A percentile compares a stretch with the other conserved stretches of the same genome.
phyloP scores from a whole-genome alignment of 2,888 invertebrate genomes.

The Ochlodes sylvanus region DNA sequence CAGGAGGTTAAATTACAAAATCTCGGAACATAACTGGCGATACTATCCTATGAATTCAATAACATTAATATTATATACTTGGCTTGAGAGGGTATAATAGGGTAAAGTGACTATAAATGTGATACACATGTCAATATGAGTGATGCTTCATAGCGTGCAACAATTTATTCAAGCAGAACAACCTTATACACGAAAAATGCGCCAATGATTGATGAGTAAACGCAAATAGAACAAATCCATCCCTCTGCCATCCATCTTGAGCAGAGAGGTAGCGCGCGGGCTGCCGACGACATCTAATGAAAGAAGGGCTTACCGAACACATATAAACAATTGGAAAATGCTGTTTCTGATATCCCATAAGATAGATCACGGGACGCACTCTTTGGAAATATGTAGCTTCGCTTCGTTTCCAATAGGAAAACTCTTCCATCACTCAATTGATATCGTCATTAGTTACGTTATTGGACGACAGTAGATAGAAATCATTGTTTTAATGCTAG shows the following conservation, averaged over 20 bases:
- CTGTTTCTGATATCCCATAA: slow-evolving; percentile 77
- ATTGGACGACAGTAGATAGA: too few species aligned
- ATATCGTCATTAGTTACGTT: too few species aligned
- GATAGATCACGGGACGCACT: slow-evolving; percentile 64
- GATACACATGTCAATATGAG: slow-evolving; percentile 71
- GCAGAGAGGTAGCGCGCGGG: slow-evolving; percentile 56
- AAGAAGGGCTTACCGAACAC: slow-evolving; percentile 81
- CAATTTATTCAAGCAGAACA: slow-evolving; percentile 83
- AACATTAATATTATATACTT: neutral
- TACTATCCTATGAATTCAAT: neutral
- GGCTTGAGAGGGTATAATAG: slow-evolving; percentile 3
- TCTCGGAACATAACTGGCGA: too few species aligned
- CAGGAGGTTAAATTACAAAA: too few species aligned
- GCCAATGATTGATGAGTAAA: slow-evolving; percentile 82
- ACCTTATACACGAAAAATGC: slow-evolving; percentile 83
- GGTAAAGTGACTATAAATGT: slow-evolving; percentile 64
- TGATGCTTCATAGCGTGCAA: slow-evolving; percentile 69
- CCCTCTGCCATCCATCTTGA: slow-evolving; percentile 79
- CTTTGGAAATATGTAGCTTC: neutral
- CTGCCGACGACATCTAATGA: slow-evolving; percentile 80
- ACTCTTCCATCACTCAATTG: too few species aligned
- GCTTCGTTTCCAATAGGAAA: neutral
- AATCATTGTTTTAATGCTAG: too few species aligned
- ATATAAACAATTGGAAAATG: slow-evolving; percentile 81
- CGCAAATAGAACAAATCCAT: slow-evolving; percentile 84